Evolutionary conservation across 2,797 vertebrate genomes (phyloP).

Genomic region (Mus minutoides): DNA sequence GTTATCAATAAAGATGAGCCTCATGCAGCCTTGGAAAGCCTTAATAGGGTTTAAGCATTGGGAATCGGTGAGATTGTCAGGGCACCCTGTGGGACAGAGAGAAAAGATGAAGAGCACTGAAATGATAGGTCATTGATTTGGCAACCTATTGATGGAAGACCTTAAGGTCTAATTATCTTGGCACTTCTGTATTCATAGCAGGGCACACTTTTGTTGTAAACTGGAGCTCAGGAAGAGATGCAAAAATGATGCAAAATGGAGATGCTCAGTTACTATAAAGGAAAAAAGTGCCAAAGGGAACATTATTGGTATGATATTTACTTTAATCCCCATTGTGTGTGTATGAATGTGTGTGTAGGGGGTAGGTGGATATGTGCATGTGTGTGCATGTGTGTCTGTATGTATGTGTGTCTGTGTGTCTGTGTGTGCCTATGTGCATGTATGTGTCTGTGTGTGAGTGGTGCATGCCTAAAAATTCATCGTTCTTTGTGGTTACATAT

Average conservation of each 20-base stretch:
- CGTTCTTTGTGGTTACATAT: not conserved
- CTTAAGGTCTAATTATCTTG: conserved; percentile 80
- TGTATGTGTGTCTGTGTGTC: not conserved
- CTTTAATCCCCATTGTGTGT: not conserved
- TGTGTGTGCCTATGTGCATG: not conserved
- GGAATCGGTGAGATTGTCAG: conserved; percentile 87
- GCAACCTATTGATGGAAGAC: conserved; percentile 80
- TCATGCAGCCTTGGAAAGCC: conserved; percentile 97
- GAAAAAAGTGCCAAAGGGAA: not conserved
- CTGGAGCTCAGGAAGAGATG: conserved; percentile 20
- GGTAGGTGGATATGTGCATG: not conserved
- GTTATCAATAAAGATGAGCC: conserved; percentile 95
- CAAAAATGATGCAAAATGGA: conserved; percentile 3
- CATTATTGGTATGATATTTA: not conserved
- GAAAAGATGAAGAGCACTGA: conserved; percentile 82
- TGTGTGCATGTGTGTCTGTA: not conserved
- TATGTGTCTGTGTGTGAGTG: not conserved
- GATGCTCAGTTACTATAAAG: not conserved
- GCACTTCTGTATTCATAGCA: conserved; percentile 78
- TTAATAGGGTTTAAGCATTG: conserved; percentile 91
- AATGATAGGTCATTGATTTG: conserved; percentile 84
- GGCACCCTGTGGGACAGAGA: conserved; percentile 91
- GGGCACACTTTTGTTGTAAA: conserved; percentile 72
- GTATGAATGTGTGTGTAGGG: accelerated
- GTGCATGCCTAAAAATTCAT: not conserved